These are phyloP conservation scores for Scleropages formosus DNA, from an alignment of 2,797 vertebrate species.

Conservation along the genomic window DNA sequence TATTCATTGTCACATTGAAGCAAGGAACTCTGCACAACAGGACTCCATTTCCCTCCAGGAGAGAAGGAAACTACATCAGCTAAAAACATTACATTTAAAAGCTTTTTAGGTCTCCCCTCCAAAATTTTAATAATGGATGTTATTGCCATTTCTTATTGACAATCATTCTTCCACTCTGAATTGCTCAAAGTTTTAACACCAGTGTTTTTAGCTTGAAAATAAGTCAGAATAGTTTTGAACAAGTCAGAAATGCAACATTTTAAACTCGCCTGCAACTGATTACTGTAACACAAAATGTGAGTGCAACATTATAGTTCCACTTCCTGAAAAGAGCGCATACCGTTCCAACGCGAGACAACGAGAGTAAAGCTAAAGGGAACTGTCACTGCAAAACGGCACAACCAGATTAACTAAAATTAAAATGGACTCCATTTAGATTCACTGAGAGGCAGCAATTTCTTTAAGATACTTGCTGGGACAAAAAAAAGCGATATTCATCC, in stretches of 20 bases:
- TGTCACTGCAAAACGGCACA: neutral
- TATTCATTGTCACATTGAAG: constrained; percentile 10
- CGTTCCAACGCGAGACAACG: neutral
- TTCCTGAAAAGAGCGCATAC: too few relatives aligned
- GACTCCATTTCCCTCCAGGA: neutral
- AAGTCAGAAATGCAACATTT: neutral
- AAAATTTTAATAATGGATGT: too few relatives aligned
- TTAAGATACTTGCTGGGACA: constrained; percentile 11
- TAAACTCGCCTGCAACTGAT: neutral
- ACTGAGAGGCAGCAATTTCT: constrained; percentile 9
- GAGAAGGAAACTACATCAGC: too few relatives aligned
- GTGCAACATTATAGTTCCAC: too few relatives aligned
- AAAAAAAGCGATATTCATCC: constrained; percentile 12
- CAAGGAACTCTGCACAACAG: neutral
- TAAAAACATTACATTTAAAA: too few relatives aligned
- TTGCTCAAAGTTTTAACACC: neutral
- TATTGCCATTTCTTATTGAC: too few relatives aligned
- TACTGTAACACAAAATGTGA: too few relatives aligned
- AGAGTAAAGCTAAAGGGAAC: neutral
- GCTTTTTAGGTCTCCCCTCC: too few relatives aligned
- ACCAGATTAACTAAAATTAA: constrained; percentile 50
- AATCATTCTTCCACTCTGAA: too few relatives aligned
- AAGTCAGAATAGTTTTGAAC: too few relatives aligned
- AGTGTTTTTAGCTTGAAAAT: neutral
- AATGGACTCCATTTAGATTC: constrained; percentile 23